phyloP scores from a whole-genome alignment of 92 coral and sea anemone genomes.

The Isaurus tuberculatus region DNA sequence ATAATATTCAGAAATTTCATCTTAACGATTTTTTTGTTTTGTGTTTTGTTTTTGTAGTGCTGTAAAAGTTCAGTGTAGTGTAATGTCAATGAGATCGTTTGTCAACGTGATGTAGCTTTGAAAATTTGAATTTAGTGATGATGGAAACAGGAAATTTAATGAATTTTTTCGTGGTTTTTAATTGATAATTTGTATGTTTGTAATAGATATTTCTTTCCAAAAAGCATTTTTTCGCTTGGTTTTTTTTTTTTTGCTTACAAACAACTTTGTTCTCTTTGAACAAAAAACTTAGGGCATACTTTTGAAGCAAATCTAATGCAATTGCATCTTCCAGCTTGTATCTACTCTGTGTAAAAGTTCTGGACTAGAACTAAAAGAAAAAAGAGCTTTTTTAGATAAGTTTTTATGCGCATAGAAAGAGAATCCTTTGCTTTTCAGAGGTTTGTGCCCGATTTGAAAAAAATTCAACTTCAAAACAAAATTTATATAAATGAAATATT shows the following conservation, averaged over 20 bases:
- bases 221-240: conserved; percentile 8
- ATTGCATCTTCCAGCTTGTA: not conserved
- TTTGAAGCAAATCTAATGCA: not conserved
- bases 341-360: not conserved
- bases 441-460: not conserved
- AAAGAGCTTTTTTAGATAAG: not conserved
- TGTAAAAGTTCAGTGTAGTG: not conserved
- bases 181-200: not conserved
- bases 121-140: not conserved
- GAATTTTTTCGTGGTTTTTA: not conserved
- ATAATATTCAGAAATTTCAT: conserved; percentile 20
- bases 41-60: not conserved
- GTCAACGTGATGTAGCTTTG: not conserved
- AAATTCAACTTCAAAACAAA: not conserved
- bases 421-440: conserved; percentile 2
- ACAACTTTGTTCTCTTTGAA: not conserved
- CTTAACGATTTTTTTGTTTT: not conserved
- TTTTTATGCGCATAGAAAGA: conserved; percentile 29
- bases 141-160: not conserved
- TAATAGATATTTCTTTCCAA: not conserved
- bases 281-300: not conserved
- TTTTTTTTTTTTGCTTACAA: conserved; percentile 1
- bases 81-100: not conserved
- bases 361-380: conserved; percentile 2
- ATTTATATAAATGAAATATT: not conserved